These are phyloP conservation scores for Passer montanus DNA, from an alignment of 2,113 vertebrate genomes.

Conservation along the genomic window DNA sequence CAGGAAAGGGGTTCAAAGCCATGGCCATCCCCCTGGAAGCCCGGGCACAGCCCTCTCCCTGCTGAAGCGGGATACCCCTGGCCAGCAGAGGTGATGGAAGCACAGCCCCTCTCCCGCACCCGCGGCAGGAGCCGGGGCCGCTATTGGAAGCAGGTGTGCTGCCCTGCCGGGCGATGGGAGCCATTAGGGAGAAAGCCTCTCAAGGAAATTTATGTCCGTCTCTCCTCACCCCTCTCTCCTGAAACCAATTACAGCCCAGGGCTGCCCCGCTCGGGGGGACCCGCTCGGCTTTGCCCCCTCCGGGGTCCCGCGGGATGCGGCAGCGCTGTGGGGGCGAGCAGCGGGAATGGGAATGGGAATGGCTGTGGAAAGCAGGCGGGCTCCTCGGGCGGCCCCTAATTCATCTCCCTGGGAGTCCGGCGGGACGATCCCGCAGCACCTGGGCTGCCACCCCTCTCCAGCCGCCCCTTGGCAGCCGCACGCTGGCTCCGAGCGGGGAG, in stretches of 20 bases:
- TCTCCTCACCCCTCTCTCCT: constrained; percentile 47
- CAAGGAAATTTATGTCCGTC: constrained; percentile 28
- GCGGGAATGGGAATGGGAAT: not conserved
- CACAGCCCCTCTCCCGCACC: not conserved
- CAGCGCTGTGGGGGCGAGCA: not conserved
- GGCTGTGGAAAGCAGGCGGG: not conserved
- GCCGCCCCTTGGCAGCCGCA: not conserved
- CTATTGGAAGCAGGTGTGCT: constrained; percentile 66
- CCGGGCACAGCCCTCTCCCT: not conserved
- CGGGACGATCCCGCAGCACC: constrained; percentile 14
- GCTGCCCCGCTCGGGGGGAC: not conserved
- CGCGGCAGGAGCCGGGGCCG: rapidly evolving
- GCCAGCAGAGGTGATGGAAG: not conserved
- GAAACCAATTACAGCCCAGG: not conserved
- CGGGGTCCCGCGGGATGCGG: not conserved
- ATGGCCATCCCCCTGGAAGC: rapidly evolving
- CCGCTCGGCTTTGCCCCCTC: not conserved
- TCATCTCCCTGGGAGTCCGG: constrained; percentile 33
- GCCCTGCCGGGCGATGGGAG: constrained; percentile 30
- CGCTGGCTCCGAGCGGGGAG: not conserved
- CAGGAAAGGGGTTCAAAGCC: not conserved
- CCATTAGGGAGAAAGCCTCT: constrained; percentile 1
- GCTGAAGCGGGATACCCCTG: not conserved
- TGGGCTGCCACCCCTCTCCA: not conserved
- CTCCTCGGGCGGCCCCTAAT: not conserved